These are phyloP conservation scores for Rhamnusium bicolor DNA, from an alignment of 2,888 invertebrate genomes.

Conservation along the genomic window DNA sequence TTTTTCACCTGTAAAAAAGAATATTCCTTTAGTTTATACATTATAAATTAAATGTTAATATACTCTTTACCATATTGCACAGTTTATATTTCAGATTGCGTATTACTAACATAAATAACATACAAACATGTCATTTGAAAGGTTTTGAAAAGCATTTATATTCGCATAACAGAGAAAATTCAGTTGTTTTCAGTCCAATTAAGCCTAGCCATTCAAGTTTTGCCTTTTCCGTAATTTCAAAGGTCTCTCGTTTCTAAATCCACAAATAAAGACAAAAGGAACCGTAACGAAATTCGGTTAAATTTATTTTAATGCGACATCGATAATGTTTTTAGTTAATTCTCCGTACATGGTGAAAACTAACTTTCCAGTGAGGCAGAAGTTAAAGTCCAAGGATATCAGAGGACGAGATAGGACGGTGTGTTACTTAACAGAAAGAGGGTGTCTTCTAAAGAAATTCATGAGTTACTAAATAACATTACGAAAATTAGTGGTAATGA, in stretches of 20 bases:
- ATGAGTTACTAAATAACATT: too few relatives aligned
- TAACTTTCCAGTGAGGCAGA: not conserved
- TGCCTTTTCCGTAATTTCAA: not conserved
- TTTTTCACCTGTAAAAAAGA: too few relatives aligned
- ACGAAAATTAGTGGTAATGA: too few relatives aligned
- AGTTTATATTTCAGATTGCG: too few relatives aligned
- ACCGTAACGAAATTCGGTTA: not conserved
- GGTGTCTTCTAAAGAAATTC: not conserved
- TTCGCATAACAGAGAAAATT: constrained; percentile 4
- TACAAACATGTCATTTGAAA: not conserved
- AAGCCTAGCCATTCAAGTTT: constrained; percentile 1
- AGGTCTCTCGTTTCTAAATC: not conserved
- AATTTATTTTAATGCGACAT: not conserved
- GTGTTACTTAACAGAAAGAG: too few relatives aligned
- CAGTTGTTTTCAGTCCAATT: constrained; percentile 11
- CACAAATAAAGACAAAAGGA: not conserved
- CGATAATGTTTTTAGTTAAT: not conserved
- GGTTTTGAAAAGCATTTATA: not conserved
- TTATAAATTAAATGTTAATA: too few relatives aligned
- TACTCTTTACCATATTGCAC: too few relatives aligned
- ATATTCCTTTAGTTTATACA: too few relatives aligned
- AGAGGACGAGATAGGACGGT: too few relatives aligned
- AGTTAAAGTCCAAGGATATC: not conserved
- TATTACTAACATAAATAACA: not conserved
- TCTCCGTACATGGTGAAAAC: not conserved